Percentiles rank a stretch among this genome's conserved stretches.
Evolutionary conservation across 2,888 invertebrate species (phyloP).

Genomic region (Rhamnusium bicolor): DNA sequence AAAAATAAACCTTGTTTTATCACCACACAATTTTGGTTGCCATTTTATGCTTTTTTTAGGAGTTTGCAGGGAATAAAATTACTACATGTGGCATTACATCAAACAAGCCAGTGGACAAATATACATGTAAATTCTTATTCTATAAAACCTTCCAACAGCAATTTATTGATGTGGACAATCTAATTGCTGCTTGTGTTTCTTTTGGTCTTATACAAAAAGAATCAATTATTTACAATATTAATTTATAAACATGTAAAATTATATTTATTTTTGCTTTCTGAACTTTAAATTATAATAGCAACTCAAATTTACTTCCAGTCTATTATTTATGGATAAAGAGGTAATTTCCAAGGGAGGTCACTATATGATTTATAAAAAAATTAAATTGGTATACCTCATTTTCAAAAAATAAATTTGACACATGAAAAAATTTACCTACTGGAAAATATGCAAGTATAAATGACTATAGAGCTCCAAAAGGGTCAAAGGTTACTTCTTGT

Average conservation of each 20-base stretch:
- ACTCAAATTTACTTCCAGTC: background rate
- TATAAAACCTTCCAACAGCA: slow-evolving; percentile 9
- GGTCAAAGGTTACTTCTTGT: slow-evolving; percentile 67
- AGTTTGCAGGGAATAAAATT: background rate
- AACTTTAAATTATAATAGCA: background rate
- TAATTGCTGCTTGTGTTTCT: background rate
- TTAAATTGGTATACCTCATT: background rate
- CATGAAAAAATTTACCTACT: slow-evolving; percentile 17
- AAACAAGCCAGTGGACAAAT: slow-evolving; percentile 9
- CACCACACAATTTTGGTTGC: slow-evolving; percentile 1
- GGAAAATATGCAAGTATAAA: background rate
- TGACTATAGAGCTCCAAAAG: slow-evolving; percentile 70
- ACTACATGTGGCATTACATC: slow-evolving; percentile 14
- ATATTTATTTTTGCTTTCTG: background rate
- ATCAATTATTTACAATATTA: slow-evolving; percentile 10
- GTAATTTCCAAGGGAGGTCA: background rate
- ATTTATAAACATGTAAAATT: slow-evolving; percentile 2
- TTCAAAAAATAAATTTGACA: slow-evolving; percentile 16
- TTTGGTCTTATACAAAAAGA: slow-evolving; percentile 13
- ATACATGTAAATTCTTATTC: slow-evolving; percentile 1
- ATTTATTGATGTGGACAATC: background rate
- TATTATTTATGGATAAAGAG: background rate
- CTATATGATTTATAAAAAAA: background rate
- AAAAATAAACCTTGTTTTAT: background rate
- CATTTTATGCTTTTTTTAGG: background rate